Conservation (phyloP, 2,113 vertebrate genomes). For the Pelodiscus sinensis region DNA sequence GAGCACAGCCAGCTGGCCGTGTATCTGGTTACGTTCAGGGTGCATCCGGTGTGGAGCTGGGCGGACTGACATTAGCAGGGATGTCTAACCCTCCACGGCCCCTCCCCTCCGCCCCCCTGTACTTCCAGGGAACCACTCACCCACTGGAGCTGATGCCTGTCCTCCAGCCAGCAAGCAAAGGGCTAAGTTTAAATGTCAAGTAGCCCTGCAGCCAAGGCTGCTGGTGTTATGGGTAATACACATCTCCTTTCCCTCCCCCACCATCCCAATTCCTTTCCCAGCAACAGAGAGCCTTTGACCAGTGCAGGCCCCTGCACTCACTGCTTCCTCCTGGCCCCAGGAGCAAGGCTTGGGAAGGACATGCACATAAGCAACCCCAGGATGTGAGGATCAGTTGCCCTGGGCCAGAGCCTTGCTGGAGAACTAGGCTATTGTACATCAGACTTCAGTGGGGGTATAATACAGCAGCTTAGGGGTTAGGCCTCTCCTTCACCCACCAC, state of each 20-base stretch:
- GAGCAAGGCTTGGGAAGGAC: neutral
- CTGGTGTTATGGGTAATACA: neutral
- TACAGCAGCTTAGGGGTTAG: neutral
- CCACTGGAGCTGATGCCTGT: neutral
- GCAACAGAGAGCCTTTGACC: neutral
- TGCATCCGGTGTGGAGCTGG: neutral
- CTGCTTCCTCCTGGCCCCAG: neutral
- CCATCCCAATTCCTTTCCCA: neutral
- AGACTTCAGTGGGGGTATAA: neutral
- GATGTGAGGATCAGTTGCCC: too few species aligned
- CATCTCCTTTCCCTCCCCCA: neutral
- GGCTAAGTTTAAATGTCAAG: neutral
- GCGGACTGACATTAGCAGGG: neutral
- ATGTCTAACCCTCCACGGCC: neutral
- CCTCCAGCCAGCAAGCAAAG: neutral
- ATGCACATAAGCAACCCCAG: neutral
- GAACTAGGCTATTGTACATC: too few species aligned
- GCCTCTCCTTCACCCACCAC: neutral
- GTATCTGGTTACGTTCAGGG: too few species aligned
- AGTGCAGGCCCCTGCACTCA: neutral
- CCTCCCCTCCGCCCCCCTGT: neutral
- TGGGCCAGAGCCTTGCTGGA: neutral
- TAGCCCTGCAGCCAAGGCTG: neutral
- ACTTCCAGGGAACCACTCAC: neutral
- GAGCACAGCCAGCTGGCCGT: too few species aligned